A percentile compares a stretch with the other conserved stretches of the same genome.
Conservation (phyloP, 2,113 vertebrate genomes). For the Pelvicachromis taeniatus region DNA sequence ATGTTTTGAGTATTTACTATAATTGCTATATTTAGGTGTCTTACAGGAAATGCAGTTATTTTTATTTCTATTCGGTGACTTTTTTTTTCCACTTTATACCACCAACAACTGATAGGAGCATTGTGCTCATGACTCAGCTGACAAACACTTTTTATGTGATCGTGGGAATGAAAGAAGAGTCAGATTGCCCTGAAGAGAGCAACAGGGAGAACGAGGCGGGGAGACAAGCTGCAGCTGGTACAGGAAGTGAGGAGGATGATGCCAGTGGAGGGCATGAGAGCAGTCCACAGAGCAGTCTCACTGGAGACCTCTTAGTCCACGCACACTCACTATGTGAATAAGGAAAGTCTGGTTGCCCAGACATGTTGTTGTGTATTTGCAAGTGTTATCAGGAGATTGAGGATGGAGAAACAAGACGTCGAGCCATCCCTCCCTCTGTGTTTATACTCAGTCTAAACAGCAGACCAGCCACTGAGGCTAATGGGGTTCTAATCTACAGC, state of each 20-base stretch:
- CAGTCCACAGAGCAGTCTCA: constrained; percentile 28
- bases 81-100: not conserved
- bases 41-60: not conserved
- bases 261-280: constrained; percentile 60
- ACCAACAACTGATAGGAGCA: not conserved
- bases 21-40: not conserved
- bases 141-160: constrained; percentile 34
- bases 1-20: not conserved
- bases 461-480: constrained; percentile 69
- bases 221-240: constrained; percentile 65
- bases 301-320: constrained; percentile 18
- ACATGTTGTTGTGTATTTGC: constrained; percentile 24
- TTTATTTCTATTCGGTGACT: not conserved
- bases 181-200: not conserved
- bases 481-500: constrained; percentile 73
- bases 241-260: constrained; percentile 57
- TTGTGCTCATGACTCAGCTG: constrained; percentile 27
- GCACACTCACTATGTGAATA: constrained; percentile 3
- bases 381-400: constrained; percentile 45
- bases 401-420: constrained; percentile 51
- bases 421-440: constrained; percentile 64
- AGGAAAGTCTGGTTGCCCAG: constrained; percentile 19
- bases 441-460: constrained; percentile 74
- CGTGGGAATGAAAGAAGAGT: constrained; percentile 51
- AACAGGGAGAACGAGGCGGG: not conserved